Base-by-base conservation (phyloP, 2,113 vertebrate genomes). In the Monopterus albus region DNA sequence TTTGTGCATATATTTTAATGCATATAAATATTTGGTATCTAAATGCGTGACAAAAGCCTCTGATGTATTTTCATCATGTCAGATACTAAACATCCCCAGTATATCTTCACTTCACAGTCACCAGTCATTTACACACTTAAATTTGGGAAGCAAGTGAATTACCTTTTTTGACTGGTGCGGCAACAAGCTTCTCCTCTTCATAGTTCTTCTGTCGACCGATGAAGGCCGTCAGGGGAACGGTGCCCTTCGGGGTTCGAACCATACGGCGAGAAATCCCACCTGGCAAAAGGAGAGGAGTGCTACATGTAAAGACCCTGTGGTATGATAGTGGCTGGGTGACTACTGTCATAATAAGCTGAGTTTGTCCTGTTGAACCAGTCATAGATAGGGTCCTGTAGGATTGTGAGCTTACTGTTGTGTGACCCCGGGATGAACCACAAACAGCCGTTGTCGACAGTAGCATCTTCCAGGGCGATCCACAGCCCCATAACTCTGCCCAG, bases 341-440 rank as follows among this genome's bases (percentile, higher is more conserved):
- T n/a, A n/a, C n/a, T 35, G 43, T 21, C 6, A 5, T 11, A 20
- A 25, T 31, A 25, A 33, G 18, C 1, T 8, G 4, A 45, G 7
- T 42, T 0, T 8, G 10, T 5, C 0, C 5, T 58, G 10, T 40
- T 1, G 29, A 58, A 8, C 28, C 17, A 13, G 13, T 13, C 52
- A 29, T 29, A 5, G 2, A 10, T 2, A n/a, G n/a, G 25, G 7
- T 46, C 15, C 7, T 15, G 26, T 13, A 8, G 5, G n/a, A 6
- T 0, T 13, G 8, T 2, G 5, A 12, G 4, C 94, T 92, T 90
- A 98, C 98, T 81, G 7, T 83, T 94, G 40, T 99, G 97, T 8
- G 97, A 98, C 33, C 96, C 95, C 0, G 97, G 98, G 49, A 98
- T 95, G 80, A 99, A 98, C 95, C 96, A 97, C 75, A 99, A 89